Percentiles rank a stretch among this genome's conserved stretches.
These are phyloP conservation scores for Ibycter americanus DNA, from an alignment of 2,797 vertebrate species.

Conservation along the genomic window DNA sequence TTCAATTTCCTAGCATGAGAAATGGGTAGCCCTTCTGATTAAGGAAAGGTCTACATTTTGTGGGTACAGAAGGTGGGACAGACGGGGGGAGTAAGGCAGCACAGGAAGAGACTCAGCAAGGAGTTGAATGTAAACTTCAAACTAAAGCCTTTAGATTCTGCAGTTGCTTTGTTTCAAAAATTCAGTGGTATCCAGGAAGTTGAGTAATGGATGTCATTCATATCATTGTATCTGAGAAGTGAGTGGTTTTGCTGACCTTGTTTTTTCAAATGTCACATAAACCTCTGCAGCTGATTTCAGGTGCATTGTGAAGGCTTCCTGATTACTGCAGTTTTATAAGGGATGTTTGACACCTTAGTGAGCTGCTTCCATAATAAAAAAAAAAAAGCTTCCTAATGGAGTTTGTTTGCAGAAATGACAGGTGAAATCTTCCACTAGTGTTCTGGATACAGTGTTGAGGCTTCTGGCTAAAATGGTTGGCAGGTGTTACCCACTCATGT, in stretches of 20 bases:
- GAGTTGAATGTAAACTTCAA: not conserved
- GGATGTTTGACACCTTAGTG: not conserved
- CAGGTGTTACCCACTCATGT: not conserved
- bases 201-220: not conserved
- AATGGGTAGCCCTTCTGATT: fast-evolving
- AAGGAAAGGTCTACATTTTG: fast-evolving
- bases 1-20: not conserved
- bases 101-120: not conserved
- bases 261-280: not conserved
- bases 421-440: not conserved
- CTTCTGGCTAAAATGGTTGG: not conserved
- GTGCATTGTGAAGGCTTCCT: not conserved
- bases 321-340: not conserved
- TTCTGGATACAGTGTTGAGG: not conserved
- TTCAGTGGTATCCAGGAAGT: not conserved
- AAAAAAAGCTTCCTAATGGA: no score
- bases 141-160: not conserved
- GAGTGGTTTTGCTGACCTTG: not conserved
- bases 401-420: not conserved
- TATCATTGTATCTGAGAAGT: not conserved
- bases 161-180: not conserved
- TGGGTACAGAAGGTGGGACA: not conserved
- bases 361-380: no score
- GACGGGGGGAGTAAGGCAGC: not conserved
- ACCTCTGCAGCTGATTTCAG: not conserved